A percentile compares a stretch with the other conserved stretches of the same genome.
phyloP scores from a whole-genome alignment of 2,888 invertebrate genomes.

The Tubulanus polymorphus region DNA sequence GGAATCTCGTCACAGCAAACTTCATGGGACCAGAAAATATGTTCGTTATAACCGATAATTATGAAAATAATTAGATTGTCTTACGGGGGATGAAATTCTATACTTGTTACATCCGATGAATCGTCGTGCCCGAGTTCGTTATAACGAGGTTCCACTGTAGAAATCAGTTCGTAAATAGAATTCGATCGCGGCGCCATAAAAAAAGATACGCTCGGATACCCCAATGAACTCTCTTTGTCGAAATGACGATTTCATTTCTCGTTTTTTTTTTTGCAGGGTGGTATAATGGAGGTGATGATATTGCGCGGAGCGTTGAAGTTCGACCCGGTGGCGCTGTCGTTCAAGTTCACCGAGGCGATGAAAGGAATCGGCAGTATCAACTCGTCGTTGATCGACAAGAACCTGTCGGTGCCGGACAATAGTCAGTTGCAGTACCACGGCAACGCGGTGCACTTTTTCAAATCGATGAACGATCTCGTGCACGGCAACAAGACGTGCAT shows the following conservation, averaged over 20 bases:
- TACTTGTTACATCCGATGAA: no score
- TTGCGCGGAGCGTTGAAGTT: constrained; percentile 54
- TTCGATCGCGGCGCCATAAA: no score
- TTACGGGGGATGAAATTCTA: no score
- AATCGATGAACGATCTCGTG: constrained; percentile 48
- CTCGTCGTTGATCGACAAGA: constrained; percentile 2
- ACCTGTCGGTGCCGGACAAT: background rate
- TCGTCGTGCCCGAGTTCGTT: no score
- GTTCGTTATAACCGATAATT: no score
- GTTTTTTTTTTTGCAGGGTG: constrained; percentile 29
- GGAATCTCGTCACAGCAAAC: no score
- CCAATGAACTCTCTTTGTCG: background rate
- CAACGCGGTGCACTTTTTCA: constrained; percentile 53
- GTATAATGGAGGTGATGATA: constrained; percentile 55
- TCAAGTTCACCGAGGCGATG: constrained; percentile 1
- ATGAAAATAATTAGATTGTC: no score
- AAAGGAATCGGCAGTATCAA: constrained; percentile 1
- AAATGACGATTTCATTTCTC: background rate
- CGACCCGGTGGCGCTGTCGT: constrained; percentile 34
- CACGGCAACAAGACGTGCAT: constrained; percentile 52
- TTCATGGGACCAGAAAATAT: no score
- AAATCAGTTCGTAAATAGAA: no score
- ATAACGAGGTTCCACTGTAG: no score
- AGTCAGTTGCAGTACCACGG: constrained; percentile 35
- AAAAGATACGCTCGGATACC: no score